phyloP scores from a whole-genome alignment of 1,140 invertebrate genomes.

The Laodelphax striatellus region DNA sequence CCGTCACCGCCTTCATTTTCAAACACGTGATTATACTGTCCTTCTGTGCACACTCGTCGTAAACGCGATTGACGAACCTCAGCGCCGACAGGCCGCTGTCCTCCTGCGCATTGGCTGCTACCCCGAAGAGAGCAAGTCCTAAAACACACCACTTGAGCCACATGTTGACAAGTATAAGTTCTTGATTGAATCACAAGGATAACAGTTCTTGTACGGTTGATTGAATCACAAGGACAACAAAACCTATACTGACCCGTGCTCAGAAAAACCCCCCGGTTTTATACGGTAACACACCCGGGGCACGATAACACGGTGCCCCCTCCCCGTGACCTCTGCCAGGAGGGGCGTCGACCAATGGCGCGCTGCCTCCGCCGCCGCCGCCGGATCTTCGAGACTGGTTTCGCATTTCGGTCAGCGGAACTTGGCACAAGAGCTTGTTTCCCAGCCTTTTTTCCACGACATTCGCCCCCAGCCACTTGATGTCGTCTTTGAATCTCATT shows the following conservation, averaged over 20 bases:
- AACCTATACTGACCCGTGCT: background rate
- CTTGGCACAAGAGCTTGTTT: too few species aligned
- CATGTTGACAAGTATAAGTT: background rate
- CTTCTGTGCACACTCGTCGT: conserved; percentile 51
- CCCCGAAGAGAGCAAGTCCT: conserved; percentile 15
- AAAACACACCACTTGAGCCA: conserved; percentile 3
- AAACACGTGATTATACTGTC: conserved; percentile 52
- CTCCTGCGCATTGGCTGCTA: conserved; percentile 2
- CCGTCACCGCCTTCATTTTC: conserved; percentile 59
- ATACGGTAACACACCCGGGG: too few species aligned
- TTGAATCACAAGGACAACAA: background rate
- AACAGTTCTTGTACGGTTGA: background rate
- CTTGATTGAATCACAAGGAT: background rate
- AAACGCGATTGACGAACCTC: conserved; percentile 40
- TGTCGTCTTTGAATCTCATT: too few species aligned
- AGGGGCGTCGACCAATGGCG: too few species aligned
- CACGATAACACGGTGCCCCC: too few species aligned
- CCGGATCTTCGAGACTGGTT: too few species aligned
- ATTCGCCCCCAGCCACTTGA: too few species aligned
- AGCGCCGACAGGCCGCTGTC: background rate
- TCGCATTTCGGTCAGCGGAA: too few species aligned
- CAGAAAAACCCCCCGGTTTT: background rate
- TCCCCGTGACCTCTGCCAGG: too few species aligned
- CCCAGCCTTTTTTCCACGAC: too few species aligned
- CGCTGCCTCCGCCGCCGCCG: too few species aligned